Evolutionary conservation across 2,797 vertebrate genomes (phyloP), one percentile per base, ranked within the genome.

Genomic region (Molossus alvarezi): DNA sequence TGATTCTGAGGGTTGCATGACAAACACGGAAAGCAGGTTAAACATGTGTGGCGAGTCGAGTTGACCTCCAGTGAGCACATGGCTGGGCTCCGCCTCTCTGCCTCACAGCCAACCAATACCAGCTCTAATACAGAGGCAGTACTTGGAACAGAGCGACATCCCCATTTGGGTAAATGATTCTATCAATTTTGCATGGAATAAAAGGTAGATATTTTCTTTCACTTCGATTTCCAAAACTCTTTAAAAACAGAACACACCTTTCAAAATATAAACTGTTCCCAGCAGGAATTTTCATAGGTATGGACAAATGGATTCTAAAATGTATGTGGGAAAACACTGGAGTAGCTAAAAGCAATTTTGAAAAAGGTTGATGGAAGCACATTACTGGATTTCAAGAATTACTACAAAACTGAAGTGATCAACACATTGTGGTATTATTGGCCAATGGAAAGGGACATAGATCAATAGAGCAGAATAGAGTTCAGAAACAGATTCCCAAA

Each of bases 11-110:
- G 11, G 17, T 48, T 48, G 67, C 80, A 17, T 72, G 92, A 94
- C 93, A 92, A 94, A 97, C 84, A 29, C 62, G 23, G 48, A 73
- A 93, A 96, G 91, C 60, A 37, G 27, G 69, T 67, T 79, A 79
- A 95, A 96, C 67, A 81, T 1, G 51, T 53, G 12, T 92, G 41
- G 69, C 62, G 72, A 90, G 87, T 84, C 64, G 12, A 80, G 18
- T 58, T 67, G 95, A 83, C 73, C 87, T 79, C 90, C 76, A n/a
- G 58, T 76, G 58, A 71, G 81, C 60, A 71, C 45, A 41, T 9
- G 57, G 41, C 29, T 71, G 91, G 69, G 48, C 33, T 81, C 81
- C 57, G 12, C 57, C 55, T 89, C 85, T 87, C 72, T 90, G 67
- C 95, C 41, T 75, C 41, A 67, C 2, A 64, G 87, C 60, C 72